Evolutionary conservation across 1,140 invertebrate genomes (phyloP).

Genomic region (Drosophila asahinai): DNA sequence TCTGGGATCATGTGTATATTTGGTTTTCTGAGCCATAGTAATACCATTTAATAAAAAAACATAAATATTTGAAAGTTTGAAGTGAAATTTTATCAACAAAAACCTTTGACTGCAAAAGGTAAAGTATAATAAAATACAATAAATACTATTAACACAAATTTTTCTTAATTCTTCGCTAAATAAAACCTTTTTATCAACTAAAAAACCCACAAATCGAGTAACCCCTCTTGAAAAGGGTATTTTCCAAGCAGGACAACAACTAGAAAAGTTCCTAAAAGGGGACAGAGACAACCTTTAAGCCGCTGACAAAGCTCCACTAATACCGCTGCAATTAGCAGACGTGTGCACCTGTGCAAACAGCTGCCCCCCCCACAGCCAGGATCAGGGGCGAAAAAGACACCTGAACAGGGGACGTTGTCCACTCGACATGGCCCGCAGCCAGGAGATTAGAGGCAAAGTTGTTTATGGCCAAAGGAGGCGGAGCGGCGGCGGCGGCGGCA

Average conservation of each 20-base stretch:
- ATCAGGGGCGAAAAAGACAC: neutral
- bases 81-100: neutral
- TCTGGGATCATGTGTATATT: too few relatives aligned
- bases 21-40: too few relatives aligned
- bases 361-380: constrained; percentile 19
- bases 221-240: neutral
- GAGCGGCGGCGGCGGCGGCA: neutral
- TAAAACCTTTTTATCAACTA: neutral
- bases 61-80: neutral
- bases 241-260: neutral
- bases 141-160: neutral
- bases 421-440: constrained; percentile 43
- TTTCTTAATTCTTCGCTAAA: neutral
- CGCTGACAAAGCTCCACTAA: constrained; percentile 79
- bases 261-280: constrained; percentile 3
- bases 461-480: constrained; percentile 64
- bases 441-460: constrained; percentile 76
- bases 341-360: constrained; percentile 71
- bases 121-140: too few relatives aligned
- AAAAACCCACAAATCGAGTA: neutral
- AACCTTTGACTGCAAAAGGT: neutral
- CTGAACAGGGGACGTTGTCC: constrained; percentile 8
- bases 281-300: constrained; percentile 46
- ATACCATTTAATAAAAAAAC: neutral
- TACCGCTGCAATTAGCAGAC: constrained; percentile 79